Evolutionary conservation across 1,140 invertebrate genomes (phyloP).

Genomic region (Odontomachus brunneus): DNA sequence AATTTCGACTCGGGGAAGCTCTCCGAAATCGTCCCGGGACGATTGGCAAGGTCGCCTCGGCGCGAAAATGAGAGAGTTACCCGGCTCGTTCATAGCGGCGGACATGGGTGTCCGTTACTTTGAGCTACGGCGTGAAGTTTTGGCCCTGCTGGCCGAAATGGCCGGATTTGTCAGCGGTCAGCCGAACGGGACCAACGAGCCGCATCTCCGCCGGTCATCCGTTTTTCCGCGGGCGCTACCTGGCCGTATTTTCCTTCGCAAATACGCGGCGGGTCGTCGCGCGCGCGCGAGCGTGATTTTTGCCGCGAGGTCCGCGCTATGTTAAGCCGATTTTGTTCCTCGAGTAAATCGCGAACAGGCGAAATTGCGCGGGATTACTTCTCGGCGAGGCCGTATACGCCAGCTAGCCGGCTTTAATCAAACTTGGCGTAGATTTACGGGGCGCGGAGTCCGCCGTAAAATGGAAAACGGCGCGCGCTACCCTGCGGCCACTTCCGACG

Average conservation of each 20-base stretch:
- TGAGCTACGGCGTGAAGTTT: not conserved
- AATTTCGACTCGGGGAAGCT: no score
- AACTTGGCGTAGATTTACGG: constrained; percentile 40
- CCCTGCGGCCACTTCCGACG: not conserved
- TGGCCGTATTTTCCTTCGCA: constrained; percentile 8
- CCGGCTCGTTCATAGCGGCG: not conserved
- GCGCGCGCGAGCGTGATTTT: constrained; percentile 13
- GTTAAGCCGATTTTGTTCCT: not conserved
- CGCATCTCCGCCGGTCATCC: constrained; percentile 25
- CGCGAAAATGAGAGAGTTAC: constrained; percentile 35
- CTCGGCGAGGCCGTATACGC: not conserved
- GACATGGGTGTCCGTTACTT: constrained; percentile 3
- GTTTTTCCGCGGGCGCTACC: no score
- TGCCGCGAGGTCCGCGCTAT: not conserved
- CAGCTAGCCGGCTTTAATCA: constrained; percentile 39
- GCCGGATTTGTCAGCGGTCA: constrained; percentile 34
- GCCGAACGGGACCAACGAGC: not conserved
- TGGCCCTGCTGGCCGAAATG: constrained; percentile 18
- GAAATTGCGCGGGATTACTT: constrained; percentile 28
- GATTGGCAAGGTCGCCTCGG: not conserved
- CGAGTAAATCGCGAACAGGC: constrained; percentile 32
- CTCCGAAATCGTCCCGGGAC: no score
- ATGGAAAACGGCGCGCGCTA: not conserved
- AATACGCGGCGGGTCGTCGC: not conserved
- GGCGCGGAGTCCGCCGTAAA: not conserved